Conservation (phyloP, 1,140 invertebrate genomes). For the Aradophagus sp. region DNA sequence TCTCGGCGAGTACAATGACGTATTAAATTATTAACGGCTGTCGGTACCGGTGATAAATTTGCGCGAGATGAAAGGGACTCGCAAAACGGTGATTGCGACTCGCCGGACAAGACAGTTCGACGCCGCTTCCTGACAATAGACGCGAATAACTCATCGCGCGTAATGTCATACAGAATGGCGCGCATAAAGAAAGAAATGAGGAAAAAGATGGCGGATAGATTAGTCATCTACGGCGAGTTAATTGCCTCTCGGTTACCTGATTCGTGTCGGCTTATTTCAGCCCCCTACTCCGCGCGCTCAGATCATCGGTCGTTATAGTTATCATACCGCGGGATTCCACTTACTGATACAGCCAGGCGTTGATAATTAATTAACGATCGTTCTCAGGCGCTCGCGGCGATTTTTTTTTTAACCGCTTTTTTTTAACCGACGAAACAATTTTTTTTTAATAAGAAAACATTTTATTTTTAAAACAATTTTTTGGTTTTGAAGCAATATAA, state of each 20-base stretch:
- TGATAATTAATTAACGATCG: conserved; percentile 32
- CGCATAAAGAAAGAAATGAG: conserved; percentile 40
- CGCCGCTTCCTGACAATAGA: conserved; percentile 62
- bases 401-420: too few species aligned
- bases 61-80: conserved; percentile 52
- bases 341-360: conserved; percentile 27
- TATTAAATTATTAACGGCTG: conserved; percentile 69
- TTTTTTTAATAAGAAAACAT: too few species aligned
- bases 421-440: too few species aligned
- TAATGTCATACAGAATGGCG: conserved; percentile 49
- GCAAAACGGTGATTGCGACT: conserved; percentile 58
- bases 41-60: conserved; percentile 71
- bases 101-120: conserved; percentile 56
- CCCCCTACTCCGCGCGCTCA: conserved; percentile 14
- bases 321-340: conserved; percentile 29
- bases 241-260: conserved; percentile 61
- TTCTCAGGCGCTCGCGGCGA: neutral
- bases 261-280: conserved; percentile 52
- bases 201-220: conserved; percentile 49
- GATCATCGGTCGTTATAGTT: conserved; percentile 26
- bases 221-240: conserved; percentile 61
- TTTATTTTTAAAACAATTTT: too few species aligned
- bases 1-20: conserved; percentile 47
- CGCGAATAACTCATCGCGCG: conserved; percentile 64
- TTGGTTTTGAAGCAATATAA: too few species aligned